A percentile compares a stretch with the other conserved stretches of the same genome.
These are phyloP conservation scores for Sarcophaga peregrina DNA, from an alignment of 1,140 invertebrate species.

Conservation along the genomic window DNA sequence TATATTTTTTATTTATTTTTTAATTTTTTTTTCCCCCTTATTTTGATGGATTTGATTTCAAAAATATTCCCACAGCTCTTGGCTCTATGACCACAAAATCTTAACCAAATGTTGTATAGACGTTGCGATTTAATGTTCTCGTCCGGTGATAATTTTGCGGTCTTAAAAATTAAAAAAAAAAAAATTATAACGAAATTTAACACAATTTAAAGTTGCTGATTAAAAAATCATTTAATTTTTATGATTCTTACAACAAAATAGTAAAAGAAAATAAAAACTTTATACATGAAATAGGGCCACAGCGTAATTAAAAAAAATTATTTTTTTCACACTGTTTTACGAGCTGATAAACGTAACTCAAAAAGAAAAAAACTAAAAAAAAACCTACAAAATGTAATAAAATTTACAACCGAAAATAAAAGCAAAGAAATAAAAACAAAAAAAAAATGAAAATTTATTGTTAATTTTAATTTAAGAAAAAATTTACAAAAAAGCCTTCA, in stretches of 20 bases:
- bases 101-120: no score
- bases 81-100: no score
- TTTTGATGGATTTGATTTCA: no score
- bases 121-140: neutral
- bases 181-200: neutral
- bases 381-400: neutral
- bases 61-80: no score
- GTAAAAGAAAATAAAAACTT: neutral
- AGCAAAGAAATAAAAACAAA: no score
- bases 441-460: neutral
- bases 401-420: neutral
- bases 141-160: neutral
- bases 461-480: constrained; percentile 2
- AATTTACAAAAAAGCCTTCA: no score
- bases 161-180: neutral
- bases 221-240: constrained; percentile 7
- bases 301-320: neutral
- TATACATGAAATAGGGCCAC: neutral
- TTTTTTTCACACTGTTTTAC: constrained; percentile 1
- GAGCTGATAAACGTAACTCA: neutral
- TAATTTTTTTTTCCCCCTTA: no score
- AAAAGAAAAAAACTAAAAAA: neutral
- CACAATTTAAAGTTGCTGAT: constrained; percentile 11
- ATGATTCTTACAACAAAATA: neutral
- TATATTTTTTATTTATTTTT: no score